Conservation (phyloP, 1,140 invertebrate species). For the Bombus turneri region DNA sequence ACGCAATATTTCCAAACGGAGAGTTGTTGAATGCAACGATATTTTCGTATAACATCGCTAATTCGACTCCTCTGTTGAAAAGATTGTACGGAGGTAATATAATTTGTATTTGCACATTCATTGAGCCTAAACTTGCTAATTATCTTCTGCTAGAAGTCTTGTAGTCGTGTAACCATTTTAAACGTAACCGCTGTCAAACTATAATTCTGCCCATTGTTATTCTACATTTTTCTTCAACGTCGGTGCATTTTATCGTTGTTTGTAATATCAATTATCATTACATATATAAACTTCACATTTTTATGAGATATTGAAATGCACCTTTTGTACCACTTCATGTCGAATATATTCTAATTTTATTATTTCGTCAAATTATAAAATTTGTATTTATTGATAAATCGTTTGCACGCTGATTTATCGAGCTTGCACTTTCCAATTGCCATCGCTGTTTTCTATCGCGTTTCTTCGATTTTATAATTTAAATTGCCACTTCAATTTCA, state of each 20-base stretch:
- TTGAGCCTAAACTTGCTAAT: not conserved
- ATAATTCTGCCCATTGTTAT: too few relatives aligned
- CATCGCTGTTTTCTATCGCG: not conserved
- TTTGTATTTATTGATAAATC: not conserved
- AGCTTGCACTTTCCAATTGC: not conserved
- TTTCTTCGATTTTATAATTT: not conserved
- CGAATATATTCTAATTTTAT: not conserved
- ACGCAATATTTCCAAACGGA: conserved; percentile 79
- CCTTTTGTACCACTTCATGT: not conserved
- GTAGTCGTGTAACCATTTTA: too few relatives aligned
- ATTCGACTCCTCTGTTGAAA: conserved; percentile 78
- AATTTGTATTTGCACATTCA: not conserved
- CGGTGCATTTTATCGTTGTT: too few relatives aligned
- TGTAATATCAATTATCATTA: too few relatives aligned
- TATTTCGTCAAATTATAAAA: not conserved
- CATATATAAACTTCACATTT: too few relatives aligned
- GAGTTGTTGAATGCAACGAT: conserved; percentile 80
- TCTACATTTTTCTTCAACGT: too few relatives aligned
- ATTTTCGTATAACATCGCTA: conserved; percentile 80
- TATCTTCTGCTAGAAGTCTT: too few relatives aligned
- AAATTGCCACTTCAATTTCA: conserved; percentile 56
- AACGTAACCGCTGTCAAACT: too few relatives aligned
- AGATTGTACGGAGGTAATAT: conserved; percentile 79
- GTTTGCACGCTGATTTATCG: too few relatives aligned
- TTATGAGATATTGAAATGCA: not conserved